phyloP scores from a whole-genome alignment of 2,113 vertebrate species.

The Lonchura striata region DNA sequence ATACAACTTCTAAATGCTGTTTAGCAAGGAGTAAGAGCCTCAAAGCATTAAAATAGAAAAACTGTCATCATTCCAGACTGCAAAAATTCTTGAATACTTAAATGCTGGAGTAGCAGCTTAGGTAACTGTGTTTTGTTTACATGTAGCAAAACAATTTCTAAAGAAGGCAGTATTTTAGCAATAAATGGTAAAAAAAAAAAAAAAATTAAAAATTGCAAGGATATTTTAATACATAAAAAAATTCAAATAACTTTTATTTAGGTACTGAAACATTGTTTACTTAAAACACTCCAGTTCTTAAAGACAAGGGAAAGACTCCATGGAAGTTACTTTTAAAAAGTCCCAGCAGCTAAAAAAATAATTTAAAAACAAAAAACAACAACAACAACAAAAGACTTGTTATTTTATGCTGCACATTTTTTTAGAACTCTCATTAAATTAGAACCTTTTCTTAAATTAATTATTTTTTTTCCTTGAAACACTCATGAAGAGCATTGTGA shows the following conservation, averaged over 20 bases:
- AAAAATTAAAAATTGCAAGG: background rate
- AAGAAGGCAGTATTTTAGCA: background rate
- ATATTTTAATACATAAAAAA: background rate
- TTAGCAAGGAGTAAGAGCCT: background rate
- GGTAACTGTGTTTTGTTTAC: constrained; percentile 2
- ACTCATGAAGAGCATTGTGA: background rate
- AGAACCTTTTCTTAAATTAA: background rate
- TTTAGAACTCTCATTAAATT: background rate
- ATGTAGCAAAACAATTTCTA: background rate
- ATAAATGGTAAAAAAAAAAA: background rate
- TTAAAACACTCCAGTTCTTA: background rate
- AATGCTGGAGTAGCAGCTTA: background rate
- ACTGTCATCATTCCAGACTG: background rate
- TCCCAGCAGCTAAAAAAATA: background rate
- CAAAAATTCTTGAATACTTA: constrained; percentile 15
- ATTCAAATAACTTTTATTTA: background rate
- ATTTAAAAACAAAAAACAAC: background rate
- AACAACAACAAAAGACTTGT: too few species aligned
- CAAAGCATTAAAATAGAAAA: background rate
- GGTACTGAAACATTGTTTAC: background rate
- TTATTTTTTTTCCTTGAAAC: constrained; percentile 4
- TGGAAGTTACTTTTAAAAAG: background rate
- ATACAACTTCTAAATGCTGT: background rate
- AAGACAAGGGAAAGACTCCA: background rate
- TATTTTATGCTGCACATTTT: background rate